These are phyloP conservation scores for Nasua narica DNA, from an alignment of 2,797 vertebrate genomes.

Conservation along the genomic window DNA sequence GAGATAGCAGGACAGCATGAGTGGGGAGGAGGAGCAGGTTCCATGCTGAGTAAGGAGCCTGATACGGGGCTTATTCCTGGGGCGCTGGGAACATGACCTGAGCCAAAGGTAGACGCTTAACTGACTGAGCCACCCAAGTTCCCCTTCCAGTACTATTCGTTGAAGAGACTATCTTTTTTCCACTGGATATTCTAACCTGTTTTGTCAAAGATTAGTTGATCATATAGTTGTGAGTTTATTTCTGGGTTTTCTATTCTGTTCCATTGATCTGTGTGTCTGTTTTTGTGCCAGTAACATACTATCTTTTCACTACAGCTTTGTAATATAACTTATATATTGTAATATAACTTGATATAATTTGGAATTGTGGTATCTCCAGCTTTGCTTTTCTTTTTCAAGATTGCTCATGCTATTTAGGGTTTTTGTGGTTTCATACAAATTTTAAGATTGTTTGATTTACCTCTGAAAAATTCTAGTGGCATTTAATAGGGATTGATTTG, in stretches of 20 bases:
- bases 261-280: neutral
- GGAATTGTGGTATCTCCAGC: neutral
- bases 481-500: neutral
- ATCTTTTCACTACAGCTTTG: neutral
- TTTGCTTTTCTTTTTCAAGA: neutral
- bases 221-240: neutral
- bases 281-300: neutral
- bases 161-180: neutral
- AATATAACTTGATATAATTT: neutral
- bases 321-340: neutral
- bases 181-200: neutral
- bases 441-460: neutral
- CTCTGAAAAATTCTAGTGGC: neutral
- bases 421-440: neutral
- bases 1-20: no score
- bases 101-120: no score
- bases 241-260: neutral
- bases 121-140: no score
- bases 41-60: no score
- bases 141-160: neutral
- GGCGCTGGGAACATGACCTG: no score
- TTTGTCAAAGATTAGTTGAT: neutral
- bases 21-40: no score
- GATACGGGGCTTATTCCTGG: no score
- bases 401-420: neutral